Percentiles rank a stretch among this genome's conserved stretches.
Evolutionary conservation across 2,113 vertebrate species (phyloP).

Genomic region (Callospermophilus lateralis): DNA sequence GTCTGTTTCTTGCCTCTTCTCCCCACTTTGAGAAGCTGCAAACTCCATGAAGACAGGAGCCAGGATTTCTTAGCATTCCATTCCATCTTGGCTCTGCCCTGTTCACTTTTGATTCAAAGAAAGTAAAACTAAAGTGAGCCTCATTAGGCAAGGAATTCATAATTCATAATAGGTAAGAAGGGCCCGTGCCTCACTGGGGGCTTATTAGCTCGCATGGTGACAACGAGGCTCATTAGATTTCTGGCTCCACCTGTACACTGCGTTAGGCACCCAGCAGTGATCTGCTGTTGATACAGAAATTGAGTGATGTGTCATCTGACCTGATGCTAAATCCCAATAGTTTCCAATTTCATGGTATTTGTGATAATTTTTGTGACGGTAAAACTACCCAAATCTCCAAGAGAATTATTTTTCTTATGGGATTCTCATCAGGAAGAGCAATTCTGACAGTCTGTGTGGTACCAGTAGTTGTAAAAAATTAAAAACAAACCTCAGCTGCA

Average conservation of each 20-base stretch:
- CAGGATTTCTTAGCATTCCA: neutral
- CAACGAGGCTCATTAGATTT: neutral
- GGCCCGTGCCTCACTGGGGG: neutral
- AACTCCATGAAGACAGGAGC: neutral
- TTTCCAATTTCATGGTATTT: constrained; percentile 43
- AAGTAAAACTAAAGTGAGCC: neutral
- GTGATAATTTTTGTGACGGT: neutral
- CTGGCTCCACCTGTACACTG: neutral
- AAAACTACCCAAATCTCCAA: constrained; percentile 39
- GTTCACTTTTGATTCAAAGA: constrained; percentile 21
- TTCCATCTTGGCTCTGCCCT: neutral
- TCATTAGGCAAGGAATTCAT: neutral
- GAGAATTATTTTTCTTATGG: constrained; percentile 60
- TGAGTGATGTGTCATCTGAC: constrained; percentile 23
- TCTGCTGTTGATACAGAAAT: neutral
- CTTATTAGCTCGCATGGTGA: neutral
- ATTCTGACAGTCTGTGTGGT: constrained; percentile 54
- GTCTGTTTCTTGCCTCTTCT: neutral
- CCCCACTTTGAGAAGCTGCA: neutral
- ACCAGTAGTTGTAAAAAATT: constrained; percentile 62
- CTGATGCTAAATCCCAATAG: neutral
- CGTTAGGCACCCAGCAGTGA: neutral
- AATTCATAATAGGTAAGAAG: neutral
- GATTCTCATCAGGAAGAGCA: constrained; percentile 36
- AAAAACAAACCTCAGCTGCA: constrained; percentile 8